Percentiles rank a stretch among this genome's conserved stretches.
Evolutionary conservation across 2,888 invertebrate genomes (phyloP).

Genomic region (Harpalus rubripes): DNA sequence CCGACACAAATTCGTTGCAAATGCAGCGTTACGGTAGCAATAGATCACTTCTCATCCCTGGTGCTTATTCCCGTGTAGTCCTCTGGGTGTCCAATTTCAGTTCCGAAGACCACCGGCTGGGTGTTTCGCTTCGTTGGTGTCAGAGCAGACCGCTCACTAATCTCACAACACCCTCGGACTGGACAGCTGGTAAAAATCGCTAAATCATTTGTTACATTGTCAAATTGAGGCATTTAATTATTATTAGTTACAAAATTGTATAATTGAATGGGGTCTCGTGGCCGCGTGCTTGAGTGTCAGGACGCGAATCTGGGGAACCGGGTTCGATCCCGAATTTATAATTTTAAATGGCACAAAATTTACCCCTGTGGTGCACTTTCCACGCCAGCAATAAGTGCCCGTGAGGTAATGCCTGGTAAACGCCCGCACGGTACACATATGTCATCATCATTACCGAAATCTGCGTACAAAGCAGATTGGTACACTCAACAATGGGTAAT

Average conservation of each 20-base stretch:
- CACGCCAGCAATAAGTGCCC: too few species aligned
- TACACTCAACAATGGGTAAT: too few species aligned
- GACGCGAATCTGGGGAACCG: too few species aligned
- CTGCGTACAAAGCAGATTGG: too few species aligned
- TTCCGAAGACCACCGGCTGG: constrained; percentile 47
- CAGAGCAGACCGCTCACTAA: background rate
- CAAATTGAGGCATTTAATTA: background rate
- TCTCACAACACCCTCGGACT: background rate
- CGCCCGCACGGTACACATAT: too few species aligned
- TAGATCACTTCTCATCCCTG: constrained; percentile 3
- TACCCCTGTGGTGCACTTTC: too few species aligned
- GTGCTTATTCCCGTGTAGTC: background rate
- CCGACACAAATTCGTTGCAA: constrained; percentile 17
- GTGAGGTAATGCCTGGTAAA: too few species aligned
- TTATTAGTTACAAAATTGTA: background rate
- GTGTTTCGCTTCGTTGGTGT: constrained; percentile 25
- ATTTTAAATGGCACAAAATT: too few species aligned
- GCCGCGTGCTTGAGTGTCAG: too few species aligned
- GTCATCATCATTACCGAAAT: too few species aligned
- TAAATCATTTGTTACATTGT: constrained; percentile 13
- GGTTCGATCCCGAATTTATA: too few species aligned
- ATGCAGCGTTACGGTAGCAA: constrained; percentile 29
- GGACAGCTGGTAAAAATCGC: constrained; percentile 23
- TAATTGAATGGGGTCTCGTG: background rate
- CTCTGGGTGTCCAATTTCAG: constrained; percentile 17